Conservation (phyloP, 2,113 vertebrate genomes). For the Mormoops blainvillei region DNA sequence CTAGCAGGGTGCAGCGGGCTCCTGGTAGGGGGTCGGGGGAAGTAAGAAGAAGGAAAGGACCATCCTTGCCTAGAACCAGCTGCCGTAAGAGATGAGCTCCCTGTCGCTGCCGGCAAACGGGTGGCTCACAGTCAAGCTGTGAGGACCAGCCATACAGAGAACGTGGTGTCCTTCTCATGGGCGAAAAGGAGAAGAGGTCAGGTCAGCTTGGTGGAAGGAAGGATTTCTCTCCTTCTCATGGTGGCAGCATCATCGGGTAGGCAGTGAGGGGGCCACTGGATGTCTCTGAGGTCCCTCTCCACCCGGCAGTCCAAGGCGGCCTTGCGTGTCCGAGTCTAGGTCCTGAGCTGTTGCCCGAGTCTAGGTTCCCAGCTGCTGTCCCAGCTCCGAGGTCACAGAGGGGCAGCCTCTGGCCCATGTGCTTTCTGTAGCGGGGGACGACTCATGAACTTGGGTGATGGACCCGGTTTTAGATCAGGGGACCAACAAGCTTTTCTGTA, state of each 20-base stretch:
- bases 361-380: neutral
- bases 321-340: neutral
- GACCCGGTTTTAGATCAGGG: neutral
- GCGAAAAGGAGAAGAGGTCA: neutral
- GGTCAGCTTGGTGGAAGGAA: neutral
- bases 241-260: neutral
- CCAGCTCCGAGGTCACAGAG: neutral
- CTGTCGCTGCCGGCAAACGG: neutral
- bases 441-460: neutral
- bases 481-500: neutral
- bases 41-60: neutral
- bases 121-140: neutral
- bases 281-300: neutral
- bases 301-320: neutral
- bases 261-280: neutral
- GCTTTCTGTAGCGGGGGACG: neutral
- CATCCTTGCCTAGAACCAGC: fast-evolving
- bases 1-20: neutral
- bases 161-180: neutral
- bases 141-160: neutral
- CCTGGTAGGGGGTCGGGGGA: fast-evolving
- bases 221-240: neutral
- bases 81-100: neutral
- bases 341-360: neutral
- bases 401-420: neutral